Conservation (phyloP, 2,888 invertebrate genomes). For the Scaptomyza reducta region DNA sequence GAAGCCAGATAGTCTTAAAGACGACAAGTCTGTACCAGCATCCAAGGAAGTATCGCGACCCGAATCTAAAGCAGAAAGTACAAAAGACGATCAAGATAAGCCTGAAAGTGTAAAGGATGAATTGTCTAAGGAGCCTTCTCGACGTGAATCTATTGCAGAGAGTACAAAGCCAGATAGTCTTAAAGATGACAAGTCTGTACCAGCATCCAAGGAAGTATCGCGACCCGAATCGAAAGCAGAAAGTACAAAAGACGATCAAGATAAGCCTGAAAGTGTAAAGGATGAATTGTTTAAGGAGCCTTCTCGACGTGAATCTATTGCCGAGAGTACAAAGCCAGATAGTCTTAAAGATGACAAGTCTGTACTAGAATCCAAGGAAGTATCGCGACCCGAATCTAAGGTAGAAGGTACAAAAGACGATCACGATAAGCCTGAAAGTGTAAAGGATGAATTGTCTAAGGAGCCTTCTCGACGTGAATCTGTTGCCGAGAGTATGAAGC, state of each 20-base stretch:
- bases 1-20: background rate
- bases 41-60: background rate
- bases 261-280: conserved; percentile 7
- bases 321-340: background rate
- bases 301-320: conserved; percentile 17
- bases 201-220: conserved; percentile 50
- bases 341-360: conserved; percentile 6
- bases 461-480: conserved; percentile 43
- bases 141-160: background rate
- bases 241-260: conserved; percentile 26
- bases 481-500: background rate
- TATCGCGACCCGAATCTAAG: conserved; percentile 1
- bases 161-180: background rate
- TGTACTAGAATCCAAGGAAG: conserved; percentile 3
- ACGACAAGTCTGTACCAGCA: background rate
- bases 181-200: conserved; percentile 1
- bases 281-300: conserved; percentile 2
- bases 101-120: background rate
- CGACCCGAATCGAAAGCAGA: conserved; percentile 66
- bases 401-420: conserved; percentile 8
- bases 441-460: conserved; percentile 18
- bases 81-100: background rate
- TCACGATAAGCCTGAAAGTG: conserved; percentile 1
- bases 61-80: background rate
- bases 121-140: background rate